Conservation (phyloP, 2,888 invertebrate genomes). For the Tortricodes alternella region DNA sequence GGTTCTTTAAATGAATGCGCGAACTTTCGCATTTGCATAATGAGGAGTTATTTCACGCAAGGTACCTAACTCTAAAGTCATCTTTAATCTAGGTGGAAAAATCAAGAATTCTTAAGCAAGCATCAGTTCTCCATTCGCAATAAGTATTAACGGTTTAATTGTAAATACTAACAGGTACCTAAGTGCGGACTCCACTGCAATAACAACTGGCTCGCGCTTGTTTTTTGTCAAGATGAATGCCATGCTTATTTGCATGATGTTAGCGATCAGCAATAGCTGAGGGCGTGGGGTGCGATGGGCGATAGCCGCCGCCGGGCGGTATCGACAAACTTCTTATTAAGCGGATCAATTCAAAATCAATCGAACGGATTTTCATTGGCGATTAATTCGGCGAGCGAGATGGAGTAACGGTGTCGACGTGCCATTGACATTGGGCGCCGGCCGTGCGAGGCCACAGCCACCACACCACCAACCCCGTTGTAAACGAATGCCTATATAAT, state of each 20-base stretch:
- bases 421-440: conserved; percentile 79
- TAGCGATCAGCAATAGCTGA: conserved; percentile 43
- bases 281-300: conserved; percentile 61
- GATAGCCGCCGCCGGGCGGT: conserved; percentile 64
- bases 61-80: background rate
- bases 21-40: background rate
- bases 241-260: conserved; percentile 45
- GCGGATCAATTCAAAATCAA: conserved; percentile 70
- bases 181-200: conserved; percentile 3
- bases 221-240: conserved; percentile 33
- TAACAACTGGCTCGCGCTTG: conserved; percentile 23
- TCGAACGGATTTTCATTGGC: conserved; percentile 73
- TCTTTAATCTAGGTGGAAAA: background rate
- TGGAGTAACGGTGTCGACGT: conserved; percentile 78
- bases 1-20: background rate
- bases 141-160: background rate
- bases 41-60: background rate
- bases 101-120: background rate
- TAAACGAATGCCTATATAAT: conserved; percentile 19
- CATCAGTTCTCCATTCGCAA: background rate
- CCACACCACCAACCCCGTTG: conserved; percentile 35
- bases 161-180: background rate
- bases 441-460: conserved; percentile 41
- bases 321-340: conserved; percentile 72
- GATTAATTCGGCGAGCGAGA: conserved; percentile 80